Evolutionary conservation across 2,888 invertebrate genomes (phyloP).

Genomic region (Vanessa cardui): DNA sequence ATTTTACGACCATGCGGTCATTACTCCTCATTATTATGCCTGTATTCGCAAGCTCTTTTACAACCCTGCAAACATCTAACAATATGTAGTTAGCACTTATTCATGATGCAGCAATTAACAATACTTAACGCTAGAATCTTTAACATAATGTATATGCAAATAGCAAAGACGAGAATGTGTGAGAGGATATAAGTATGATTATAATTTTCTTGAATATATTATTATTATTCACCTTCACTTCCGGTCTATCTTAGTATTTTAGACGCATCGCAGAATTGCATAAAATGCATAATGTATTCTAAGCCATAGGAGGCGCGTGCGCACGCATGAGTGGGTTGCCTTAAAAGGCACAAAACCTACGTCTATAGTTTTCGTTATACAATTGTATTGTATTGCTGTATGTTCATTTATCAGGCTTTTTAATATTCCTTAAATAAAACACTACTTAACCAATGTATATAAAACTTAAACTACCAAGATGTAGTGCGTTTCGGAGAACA

Average conservation of each 20-base stretch:
- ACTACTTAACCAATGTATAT: too few relatives aligned
- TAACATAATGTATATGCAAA: constrained; percentile 54
- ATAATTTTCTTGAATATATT: constrained; percentile 14
- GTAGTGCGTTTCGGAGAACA: too few relatives aligned
- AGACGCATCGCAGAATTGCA: constrained; percentile 20
- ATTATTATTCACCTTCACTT: constrained; percentile 42
- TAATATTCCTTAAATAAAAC: too few relatives aligned
- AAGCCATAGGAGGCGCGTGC: constrained; percentile 1
- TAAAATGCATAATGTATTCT: constrained; percentile 28
- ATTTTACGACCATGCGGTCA: constrained; percentile 21
- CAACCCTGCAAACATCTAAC: constrained; percentile 20
- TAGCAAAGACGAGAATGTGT: constrained; percentile 47
- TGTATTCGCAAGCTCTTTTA: constrained; percentile 21
- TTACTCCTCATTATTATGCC: constrained; percentile 20
- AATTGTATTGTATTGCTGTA: too few relatives aligned
- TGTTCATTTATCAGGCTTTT: too few relatives aligned
- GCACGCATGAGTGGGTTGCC: constrained; percentile 19
- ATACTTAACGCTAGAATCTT: constrained; percentile 31
- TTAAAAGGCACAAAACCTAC: constrained; percentile 11
- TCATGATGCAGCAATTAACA: constrained; percentile 32
- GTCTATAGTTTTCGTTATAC: too few relatives aligned
- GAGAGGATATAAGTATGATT: constrained; percentile 49
- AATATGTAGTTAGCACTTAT: constrained; percentile 35
- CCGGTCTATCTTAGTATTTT: constrained; percentile 32
- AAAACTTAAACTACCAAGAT: too few relatives aligned